Percentiles rank a stretch among this genome's conserved stretches.
phyloP scores from a whole-genome alignment of 2,797 vertebrate genomes.

The Muraenolepis orangiensis region DNA sequence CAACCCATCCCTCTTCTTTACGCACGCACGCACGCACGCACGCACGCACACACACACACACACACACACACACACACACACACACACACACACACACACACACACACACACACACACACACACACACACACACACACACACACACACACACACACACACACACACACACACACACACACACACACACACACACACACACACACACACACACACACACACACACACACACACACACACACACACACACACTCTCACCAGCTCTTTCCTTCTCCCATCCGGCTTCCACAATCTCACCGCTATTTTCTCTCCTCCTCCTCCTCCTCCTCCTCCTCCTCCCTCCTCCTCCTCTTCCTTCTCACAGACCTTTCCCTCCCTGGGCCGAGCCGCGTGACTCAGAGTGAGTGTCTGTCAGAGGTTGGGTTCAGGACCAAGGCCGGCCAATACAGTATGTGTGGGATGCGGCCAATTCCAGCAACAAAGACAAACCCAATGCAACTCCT shows the following conservation, averaged over 20 bases:
- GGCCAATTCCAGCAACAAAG: neutral
- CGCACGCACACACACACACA: neutral
- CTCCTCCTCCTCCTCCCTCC: neutral
- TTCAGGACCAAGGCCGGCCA: neutral
- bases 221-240: neutral
- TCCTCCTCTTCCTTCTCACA: neutral
- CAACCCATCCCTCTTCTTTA: conserved; percentile 15
- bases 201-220: neutral
- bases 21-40: neutral
- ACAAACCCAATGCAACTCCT: neutral
- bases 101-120: neutral
- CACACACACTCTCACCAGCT: neutral
- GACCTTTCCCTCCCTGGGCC: neutral
- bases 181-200: neutral
- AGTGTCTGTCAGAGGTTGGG: neutral
- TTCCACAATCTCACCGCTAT: neutral
- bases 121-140: conserved; percentile 1
- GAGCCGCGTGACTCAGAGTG: neutral
- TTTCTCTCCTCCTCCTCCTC: neutral
- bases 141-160: neutral
- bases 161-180: conserved; percentile 1
- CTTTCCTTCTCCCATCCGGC: neutral
- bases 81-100: neutral
- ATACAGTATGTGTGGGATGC: neutral
- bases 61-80: neutral